Percentiles rank a stretch among this genome's conserved stretches.
Conservation (phyloP, 2,888 invertebrate genomes). For the Tridacna crocea region DNA sequence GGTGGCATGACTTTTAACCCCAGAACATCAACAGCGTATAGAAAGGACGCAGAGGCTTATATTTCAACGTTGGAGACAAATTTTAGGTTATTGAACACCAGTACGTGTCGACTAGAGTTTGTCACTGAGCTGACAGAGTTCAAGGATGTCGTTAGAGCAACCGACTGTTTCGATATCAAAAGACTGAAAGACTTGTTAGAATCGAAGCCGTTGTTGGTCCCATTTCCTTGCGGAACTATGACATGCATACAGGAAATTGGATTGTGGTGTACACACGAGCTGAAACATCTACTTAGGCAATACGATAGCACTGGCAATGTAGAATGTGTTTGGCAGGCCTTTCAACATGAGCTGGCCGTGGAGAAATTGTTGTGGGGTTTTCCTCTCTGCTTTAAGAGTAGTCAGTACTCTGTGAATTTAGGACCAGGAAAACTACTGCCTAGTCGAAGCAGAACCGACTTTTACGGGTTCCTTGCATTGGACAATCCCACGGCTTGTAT, state of each 20-base stretch:
- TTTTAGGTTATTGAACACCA: conserved; percentile 24
- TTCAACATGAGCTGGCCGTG: conserved; percentile 31
- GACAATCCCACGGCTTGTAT: conserved; percentile 38
- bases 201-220: conserved; percentile 37
- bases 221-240: conserved; percentile 26
- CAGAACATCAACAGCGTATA: conserved; percentile 33
- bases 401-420: conserved; percentile 20
- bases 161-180: conserved; percentile 31
- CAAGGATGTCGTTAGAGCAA: conserved; percentile 19
- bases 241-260: conserved; percentile 29
- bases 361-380: conserved; percentile 41
- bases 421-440: conserved; percentile 28
- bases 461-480: conserved; percentile 31
- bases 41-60: conserved; percentile 34
- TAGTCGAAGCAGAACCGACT: conserved; percentile 28
- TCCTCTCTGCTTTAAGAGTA: conserved; percentile 24
- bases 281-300: conserved; percentile 20
- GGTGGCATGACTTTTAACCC: conserved; percentile 32
- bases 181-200: conserved; percentile 24
- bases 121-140: conserved; percentile 21
- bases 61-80: conserved; percentile 42
- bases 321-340: conserved; percentile 34
- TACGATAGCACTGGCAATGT: conserved; percentile 34
- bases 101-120: conserved; percentile 44
- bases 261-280: conserved; percentile 17